Evolutionary conservation across 1,140 invertebrate species (phyloP), one percentile per base, ranked within the genome.

Genomic region (Drepana arcuata): DNA sequence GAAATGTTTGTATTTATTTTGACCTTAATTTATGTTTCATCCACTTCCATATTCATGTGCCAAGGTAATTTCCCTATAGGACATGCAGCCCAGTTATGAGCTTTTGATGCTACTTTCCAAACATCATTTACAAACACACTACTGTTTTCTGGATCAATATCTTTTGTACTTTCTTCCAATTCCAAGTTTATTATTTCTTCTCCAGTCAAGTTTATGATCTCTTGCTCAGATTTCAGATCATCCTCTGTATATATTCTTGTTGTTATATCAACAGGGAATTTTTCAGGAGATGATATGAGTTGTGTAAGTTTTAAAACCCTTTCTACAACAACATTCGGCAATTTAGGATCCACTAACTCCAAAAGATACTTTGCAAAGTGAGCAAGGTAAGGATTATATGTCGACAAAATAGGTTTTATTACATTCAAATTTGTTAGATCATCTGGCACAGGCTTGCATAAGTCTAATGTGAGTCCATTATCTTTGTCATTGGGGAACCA

Each of bases 401-500:
- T 38, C 35, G 62, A 60, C 34, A 80, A 63, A 32, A 73, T 65
- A 28, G 72, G 61, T 34, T 66, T 58, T 4, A 82, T 53, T 40
- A 69, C 74, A 32, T 65, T 57, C 12, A 79, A 63, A 37, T 73
- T 54, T 14, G 38, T 65, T 23, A 83, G 36, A 35, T 67, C 48
- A 15, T 33, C 29, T 10, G 82, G 82, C 15, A 73, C 30, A 13
- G 57, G 41, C 36, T 77, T 70, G n/a, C 41, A 36, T 21, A 84
- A 41, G 42, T 83, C 59, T 7, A 84, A 48, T 29, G 72, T 39
- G 11, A 83, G 36, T 2, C 44, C 43, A 39, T 41, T 42, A 30
- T 48, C 33, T 31, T 68, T 69, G 29, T 71, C 63, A 53, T 67
- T 74, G 25, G 82, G 82, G 47, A 67, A 81, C 77, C 74, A 79